These are phyloP conservation scores for Chrysogorgia sp. DNA, from an alignment of 92 coral and sea anemone species.

Conservation along the genomic window DNA sequence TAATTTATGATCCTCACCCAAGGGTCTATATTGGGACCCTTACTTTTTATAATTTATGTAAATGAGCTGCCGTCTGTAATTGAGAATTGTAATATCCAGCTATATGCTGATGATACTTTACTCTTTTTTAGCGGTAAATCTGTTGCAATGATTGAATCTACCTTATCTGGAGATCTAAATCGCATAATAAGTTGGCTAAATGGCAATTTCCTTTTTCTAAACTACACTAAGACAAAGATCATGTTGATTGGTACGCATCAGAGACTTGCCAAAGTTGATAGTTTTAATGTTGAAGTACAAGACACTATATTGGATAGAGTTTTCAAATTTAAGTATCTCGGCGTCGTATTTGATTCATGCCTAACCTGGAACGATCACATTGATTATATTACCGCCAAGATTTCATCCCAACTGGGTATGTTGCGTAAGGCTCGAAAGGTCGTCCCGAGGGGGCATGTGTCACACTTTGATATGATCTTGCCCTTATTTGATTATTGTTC, in stretches of 20 bases:
- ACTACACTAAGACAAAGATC: constrained; percentile 45
- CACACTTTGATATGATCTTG: constrained; percentile 54
- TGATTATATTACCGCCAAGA: constrained; percentile 31
- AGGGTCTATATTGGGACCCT: too few relatives aligned
- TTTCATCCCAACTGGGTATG: constrained; percentile 57
- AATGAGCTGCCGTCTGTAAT: too few relatives aligned
- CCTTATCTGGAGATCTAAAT: constrained; percentile 42
- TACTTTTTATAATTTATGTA: too few relatives aligned
- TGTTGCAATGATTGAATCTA: constrained; percentile 54
- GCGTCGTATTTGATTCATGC: constrained; percentile 57
- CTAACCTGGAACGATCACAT: constrained; percentile 50
- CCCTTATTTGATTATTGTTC: too few relatives aligned
- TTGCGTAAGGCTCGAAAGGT: constrained; percentile 54
- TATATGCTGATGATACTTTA: too few relatives aligned
- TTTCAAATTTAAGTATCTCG: constrained; percentile 56
- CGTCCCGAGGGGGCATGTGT: constrained; percentile 56
- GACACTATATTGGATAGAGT: constrained; percentile 43
- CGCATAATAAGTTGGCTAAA: constrained; percentile 35
- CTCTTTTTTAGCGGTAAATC: too few relatives aligned
- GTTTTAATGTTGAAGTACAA: constrained; percentile 37
- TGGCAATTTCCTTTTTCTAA: constrained; percentile 36
- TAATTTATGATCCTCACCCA: too few relatives aligned
- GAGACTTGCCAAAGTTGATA: constrained; percentile 28
- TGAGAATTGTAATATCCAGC: too few relatives aligned
- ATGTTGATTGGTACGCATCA: constrained; percentile 57